Evolutionary conservation across 2,113 vertebrate genomes (phyloP), one percentile per base, ranked within the genome.

Genomic region (Rhabdornis inornatus): DNA sequence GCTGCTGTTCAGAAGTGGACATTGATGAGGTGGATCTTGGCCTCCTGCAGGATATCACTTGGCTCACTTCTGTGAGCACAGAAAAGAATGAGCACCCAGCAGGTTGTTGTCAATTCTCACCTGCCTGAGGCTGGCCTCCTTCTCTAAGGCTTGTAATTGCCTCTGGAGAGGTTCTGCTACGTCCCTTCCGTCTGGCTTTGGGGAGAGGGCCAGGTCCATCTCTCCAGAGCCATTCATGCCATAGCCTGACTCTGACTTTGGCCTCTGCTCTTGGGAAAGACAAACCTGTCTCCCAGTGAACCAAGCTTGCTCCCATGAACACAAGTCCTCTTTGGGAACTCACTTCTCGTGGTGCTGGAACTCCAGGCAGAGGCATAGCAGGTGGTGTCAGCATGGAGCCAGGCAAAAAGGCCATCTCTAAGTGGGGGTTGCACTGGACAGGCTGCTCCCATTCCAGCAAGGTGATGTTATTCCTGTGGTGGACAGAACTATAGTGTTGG

Each of bases 321-420:
- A 13, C 24, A 42, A 31, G 13, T n/a, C 1, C 20, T 40, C 25
- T 31, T 28, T 19, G 53, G 42, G 53, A 53, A 39, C 79, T 93
- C 42, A 49, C 39, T 13, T 68, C 39, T 66, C 1, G 0, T 13
- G 2, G 5, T 10, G 3, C 11, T 72, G 57, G 47, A 57, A 17
- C 84, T 91, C 87, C 92, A 95, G 3, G 83, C 83, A 7, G 75
- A 24, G 22, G 81, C 4, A 20, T n/a, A 92, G 78, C 87, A 94
- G 10, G 33, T 22, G 3, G 3, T 3, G 50, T 17, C 33, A 88
- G 33, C 0, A 2, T 47, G 35, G 13, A 9, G 0, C 78, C n/a
- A 1, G 94, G 87, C 53, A 97, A 15, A 3, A 86, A 95, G n/a
- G 74, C 61, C 0, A 89, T 60, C 49, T 94, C 89, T 11, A 82